Base-by-base conservation (phyloP, 2,888 invertebrate genomes). In the Odiellus spinosus region DNA sequence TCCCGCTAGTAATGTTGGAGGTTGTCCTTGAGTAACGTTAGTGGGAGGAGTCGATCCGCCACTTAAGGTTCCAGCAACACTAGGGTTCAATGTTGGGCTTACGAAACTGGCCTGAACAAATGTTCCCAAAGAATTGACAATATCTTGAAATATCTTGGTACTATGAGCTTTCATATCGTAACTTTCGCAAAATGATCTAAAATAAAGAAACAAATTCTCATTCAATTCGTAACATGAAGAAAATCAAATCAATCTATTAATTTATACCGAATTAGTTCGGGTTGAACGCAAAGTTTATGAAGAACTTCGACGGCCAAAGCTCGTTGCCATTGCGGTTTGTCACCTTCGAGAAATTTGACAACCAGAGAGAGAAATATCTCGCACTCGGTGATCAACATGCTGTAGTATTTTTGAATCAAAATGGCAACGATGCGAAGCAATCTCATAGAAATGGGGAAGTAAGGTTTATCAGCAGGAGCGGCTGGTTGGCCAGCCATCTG, bases 281-380 rank as follows among this genome's bases (percentile, higher is more conserved):
- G 83, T 59, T 91, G 86, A 45, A 85, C 78, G 1, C 84, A 82
- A 74, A 98, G 81, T 68, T 86, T 87, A 64, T 93, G 91, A 40
- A 98, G 71, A 2, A 96, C 93, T 71, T 98, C 98, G 15, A 98
- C 66, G 0, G 96, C 93, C 44, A 95, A 67, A 2, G 91, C 88
- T 47, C 95, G 72, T 65, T 96, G 95, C 96, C 98, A 98, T 53
- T 82, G 61, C 2, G 91, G 90, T 67, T 93, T 91, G 63, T 96
- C 96, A 0, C 87, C 84, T 65, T 96, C 96, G 65, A 96, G 71
- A 69, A 98, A 96, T 67, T 96, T 95, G 34, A 96, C 86, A 45
- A 98, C 83, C 44, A 96, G 71, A 0, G 95, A 93, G 39, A 98
- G 72, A 68, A 98, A 96, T 63, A 98, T 96, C 70, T 98, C 98